Conservation (phyloP, 2,888 invertebrate species). For the Biston stratarius region DNA sequence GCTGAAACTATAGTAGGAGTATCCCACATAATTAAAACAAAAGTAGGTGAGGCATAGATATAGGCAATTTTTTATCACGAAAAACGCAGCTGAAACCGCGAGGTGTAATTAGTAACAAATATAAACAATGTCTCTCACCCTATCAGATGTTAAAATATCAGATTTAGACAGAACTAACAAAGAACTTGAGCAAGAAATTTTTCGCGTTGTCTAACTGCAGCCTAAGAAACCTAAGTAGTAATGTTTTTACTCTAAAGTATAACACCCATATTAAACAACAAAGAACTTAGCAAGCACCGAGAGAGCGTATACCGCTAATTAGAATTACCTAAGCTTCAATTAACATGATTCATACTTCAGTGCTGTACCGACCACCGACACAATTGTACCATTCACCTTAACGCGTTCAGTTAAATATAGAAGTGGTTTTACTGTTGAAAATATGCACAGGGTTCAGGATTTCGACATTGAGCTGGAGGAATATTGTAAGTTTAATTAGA, state of each 20-base stretch:
- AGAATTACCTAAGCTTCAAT: constrained; percentile 18
- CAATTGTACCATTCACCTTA: constrained; percentile 21
- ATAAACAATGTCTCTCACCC: too few species aligned
- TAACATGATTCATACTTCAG: constrained; percentile 31
- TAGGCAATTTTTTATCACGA: too few species aligned
- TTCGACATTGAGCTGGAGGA: constrained; percentile 25
- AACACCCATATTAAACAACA: neutral
- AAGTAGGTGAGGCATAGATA: too few species aligned
- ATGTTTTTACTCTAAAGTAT: neutral
- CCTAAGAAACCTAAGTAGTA: neutral
- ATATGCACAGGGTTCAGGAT: constrained; percentile 21
- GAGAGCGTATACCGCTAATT: neutral
- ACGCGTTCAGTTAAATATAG: constrained; percentile 1
- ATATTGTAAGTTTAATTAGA: constrained; percentile 22
- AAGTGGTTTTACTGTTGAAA: neutral
- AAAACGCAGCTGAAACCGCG: too few species aligned
- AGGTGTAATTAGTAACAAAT: too few species aligned
- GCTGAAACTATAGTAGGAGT: too few species aligned
- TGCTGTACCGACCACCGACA: neutral
- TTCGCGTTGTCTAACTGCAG: neutral
- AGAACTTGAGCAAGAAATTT: too few species aligned
- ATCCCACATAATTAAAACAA: too few species aligned
- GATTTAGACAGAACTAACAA: too few species aligned
- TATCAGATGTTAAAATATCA: too few species aligned
- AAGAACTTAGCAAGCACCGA: neutral